Evolutionary conservation across 2,888 invertebrate species (phyloP), one percentile per base, ranked within the genome.

Genomic region (Dryocosmus kuriphilus): DNA sequence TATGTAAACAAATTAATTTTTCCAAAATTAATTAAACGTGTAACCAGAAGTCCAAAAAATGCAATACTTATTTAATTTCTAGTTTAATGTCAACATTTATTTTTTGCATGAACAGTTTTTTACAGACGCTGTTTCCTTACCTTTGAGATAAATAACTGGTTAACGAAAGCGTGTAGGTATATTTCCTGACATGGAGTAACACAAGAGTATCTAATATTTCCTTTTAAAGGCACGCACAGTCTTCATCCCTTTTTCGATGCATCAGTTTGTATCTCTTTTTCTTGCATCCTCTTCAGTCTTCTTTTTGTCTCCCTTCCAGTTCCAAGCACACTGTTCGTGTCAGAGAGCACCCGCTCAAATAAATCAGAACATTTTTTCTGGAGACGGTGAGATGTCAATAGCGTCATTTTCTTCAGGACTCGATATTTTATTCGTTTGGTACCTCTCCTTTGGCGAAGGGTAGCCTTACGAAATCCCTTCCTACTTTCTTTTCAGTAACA

Each of bases 291-390:
- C 75, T 71, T 73, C 46, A 61, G 38, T 24, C 67, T 24, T 51
- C 38, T 55, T 71, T 71, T 46, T 46, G 57, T 57, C 24, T 57
- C 24, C 46, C 71, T 71, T 46, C 19, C 30, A 30, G 51, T 51
- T 24, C 24, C 30, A 24, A 57, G 46, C 77, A 61, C 35, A 38
- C 71, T 27, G 67, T 76, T 79, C 79, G 78, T 76, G 81, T 74
- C 74, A 74, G 76, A 77, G 79, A 77, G 80, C 82, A 73, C 75
- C 71, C 81, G 82, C 81, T 83, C 80, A 79, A 83, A 85, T 85
- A 85, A 86, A 86, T 83, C 84, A 83, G 81, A 85, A 82, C 81
- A 83, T 84, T 84, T 80, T 82, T 75, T 62, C 57, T 67, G 67
- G 74, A 60, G 76, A 79, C 77, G 80, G 79, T 80, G 83, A 82